These are phyloP conservation scores for Hyperoodon ampullatus DNA, from an alignment of 2,113 vertebrate genomes.

Conservation along the genomic window DNA sequence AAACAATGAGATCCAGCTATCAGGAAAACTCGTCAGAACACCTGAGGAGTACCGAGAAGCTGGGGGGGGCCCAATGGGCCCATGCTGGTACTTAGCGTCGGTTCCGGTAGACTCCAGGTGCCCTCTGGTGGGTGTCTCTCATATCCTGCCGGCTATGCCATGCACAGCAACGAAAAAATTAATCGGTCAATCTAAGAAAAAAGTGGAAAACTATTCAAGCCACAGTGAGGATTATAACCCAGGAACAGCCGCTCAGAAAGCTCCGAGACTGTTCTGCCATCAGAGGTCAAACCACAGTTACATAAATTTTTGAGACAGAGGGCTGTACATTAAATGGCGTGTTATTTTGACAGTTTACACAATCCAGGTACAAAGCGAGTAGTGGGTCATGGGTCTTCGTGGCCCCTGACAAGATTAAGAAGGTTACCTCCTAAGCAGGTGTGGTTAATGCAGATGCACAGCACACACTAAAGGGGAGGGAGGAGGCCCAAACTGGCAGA, in stretches of 20 bases:
- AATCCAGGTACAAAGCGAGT: neutral
- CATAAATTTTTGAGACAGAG: neutral
- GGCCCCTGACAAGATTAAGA: too few species aligned
- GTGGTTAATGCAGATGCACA: neutral
- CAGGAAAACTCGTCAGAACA: neutral
- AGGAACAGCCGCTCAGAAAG: neutral
- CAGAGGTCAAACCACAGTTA: accelerated
- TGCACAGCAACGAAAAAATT: neutral
- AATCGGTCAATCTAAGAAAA: neutral
- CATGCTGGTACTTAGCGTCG: neutral
- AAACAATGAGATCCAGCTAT: neutral
- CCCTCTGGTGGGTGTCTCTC: neutral
- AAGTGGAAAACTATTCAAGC: neutral
- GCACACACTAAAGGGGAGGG: neutral
- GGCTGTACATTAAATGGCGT: neutral
- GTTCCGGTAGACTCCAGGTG: neutral
- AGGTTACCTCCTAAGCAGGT: neutral
- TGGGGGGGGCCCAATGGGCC: accelerated
- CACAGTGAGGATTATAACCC: neutral
- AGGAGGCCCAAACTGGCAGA: neutral
- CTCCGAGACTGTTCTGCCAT: neutral
- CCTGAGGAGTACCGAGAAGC: neutral
- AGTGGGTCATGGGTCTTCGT: neutral
- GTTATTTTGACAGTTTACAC: neutral
- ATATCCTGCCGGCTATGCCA: neutral